Conservation (phyloP, 2,797 vertebrate genomes). For the Florisuga fusca region DNA sequence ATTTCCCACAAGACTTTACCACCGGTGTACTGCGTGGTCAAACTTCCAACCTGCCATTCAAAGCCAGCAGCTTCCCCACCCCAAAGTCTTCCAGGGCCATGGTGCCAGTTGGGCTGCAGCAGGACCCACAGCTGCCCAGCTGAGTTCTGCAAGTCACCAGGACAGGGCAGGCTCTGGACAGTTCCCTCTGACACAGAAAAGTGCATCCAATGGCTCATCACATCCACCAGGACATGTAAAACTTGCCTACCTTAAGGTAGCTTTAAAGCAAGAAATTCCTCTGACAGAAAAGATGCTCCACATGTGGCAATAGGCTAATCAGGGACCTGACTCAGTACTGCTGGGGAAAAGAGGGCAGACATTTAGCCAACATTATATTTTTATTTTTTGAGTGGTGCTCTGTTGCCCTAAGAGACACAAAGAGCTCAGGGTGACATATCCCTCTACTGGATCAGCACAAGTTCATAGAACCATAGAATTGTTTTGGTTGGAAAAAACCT, state of each 20-base stretch:
- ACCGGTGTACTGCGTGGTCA: fast-evolving
- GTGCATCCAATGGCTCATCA: not conserved
- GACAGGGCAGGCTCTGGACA: not conserved
- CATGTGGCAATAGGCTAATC: not conserved
- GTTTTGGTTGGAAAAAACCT: too few relatives aligned
- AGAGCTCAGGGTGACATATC: not conserved
- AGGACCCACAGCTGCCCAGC: not conserved
- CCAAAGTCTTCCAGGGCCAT: not conserved
- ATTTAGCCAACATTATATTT: conserved; percentile 12
- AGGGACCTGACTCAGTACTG: conserved; percentile 23
- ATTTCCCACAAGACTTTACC: not conserved
- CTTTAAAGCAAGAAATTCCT: not conserved
- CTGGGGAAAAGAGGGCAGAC: not conserved
- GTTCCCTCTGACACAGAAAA: fast-evolving
- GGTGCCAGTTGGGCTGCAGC: not conserved
- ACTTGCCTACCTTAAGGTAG: too few relatives aligned
- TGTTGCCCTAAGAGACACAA: not conserved
- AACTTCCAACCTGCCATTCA: not conserved
- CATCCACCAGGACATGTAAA: not conserved
- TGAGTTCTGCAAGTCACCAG: not conserved
- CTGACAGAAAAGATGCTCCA: not conserved
- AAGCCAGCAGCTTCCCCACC: not conserved
- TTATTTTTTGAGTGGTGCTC: not conserved
- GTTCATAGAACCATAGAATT: not conserved
- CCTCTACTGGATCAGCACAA: not conserved